Percentiles rank a stretch among this genome's conserved stretches.
Conservation (phyloP, 2,888 invertebrate genomes). For the Petrolisthes cinctipes region DNA sequence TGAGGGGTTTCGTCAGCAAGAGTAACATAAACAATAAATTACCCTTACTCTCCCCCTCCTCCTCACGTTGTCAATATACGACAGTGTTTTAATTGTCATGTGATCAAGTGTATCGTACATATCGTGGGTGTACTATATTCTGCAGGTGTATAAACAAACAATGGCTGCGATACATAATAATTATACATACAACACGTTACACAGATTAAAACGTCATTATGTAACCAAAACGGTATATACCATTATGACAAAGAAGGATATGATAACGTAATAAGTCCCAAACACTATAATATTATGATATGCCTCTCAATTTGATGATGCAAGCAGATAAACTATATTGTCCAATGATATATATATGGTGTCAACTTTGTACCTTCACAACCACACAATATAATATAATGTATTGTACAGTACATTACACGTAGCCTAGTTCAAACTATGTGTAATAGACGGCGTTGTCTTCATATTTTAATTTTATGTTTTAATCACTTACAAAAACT, state of each 20-base stretch:
- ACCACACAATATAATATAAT: too few relatives aligned
- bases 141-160: not conserved
- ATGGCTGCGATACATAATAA: not conserved
- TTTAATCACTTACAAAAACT: not conserved
- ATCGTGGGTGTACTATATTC: not conserved
- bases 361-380: too few relatives aligned
- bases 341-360: too few relatives aligned
- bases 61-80: not conserved
- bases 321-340: too few relatives aligned
- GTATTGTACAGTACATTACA: not conserved
- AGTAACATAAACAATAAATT: not conserved
- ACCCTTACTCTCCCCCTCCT: not conserved
- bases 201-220: too few relatives aligned
- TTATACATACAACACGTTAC: not conserved
- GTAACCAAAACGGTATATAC: too few relatives aligned
- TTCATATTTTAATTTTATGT: not conserved
- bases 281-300: too few relatives aligned
- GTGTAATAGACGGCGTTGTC: not conserved
- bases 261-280: too few relatives aligned
- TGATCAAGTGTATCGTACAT: constrained; percentile 5
- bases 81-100: constrained; percentile 34
- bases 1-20: too few relatives aligned
- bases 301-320: too few relatives aligned
- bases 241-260: too few relatives aligned
- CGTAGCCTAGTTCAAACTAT: not conserved